Evolutionary conservation across 2,113 vertebrate species (phyloP), one percentile per base, ranked within the genome.

Genomic region (Trichechus manatus): DNA sequence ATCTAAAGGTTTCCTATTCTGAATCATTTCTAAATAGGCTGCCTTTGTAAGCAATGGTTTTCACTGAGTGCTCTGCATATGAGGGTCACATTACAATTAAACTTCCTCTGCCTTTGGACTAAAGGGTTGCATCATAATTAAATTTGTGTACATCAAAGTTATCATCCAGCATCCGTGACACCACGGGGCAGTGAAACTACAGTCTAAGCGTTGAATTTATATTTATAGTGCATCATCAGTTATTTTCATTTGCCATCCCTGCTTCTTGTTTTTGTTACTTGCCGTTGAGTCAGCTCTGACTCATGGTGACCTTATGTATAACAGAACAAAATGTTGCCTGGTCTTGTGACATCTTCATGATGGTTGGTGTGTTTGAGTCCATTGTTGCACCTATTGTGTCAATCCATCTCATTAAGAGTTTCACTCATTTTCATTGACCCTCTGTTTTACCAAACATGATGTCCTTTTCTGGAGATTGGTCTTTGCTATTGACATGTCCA

Each of bases 21-120:
- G 56, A 90, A 96, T 78, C 64, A 90, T 78, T 92, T 96, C 66
- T 87, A 81, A 87, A 87, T 39, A 70, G 63, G 19, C 27, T 59
- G 72, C 56, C 23, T 95, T 77, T 66, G 27, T 78, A 64, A 88
- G 59, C 31, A 50, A 61, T 31, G 6, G 63, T 85, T 95, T 84
- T 93, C 36, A 15, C 56, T 64, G 59, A 86, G 61, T 61, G 79
- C 95, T 70, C 22, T 88, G 36, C 47, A 81, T 59, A 50, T 39
- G 59, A 78, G 78, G 89, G 85, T 77, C 70, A 81, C 31, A 56
- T 85, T 85, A 74, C 42, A 27, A 80, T 79, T 66, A 79, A 70
- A 70, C 42, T 64, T 56, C 8, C n/a, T 89, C 83, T 72, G 93
- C 47, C 72, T 94, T 92, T 86, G 53, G 39, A 66, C 39, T 77